These are phyloP conservation scores for Actinia equina DNA, from an alignment of 64 coral and sea anemone species.

Conservation along the genomic window DNA sequence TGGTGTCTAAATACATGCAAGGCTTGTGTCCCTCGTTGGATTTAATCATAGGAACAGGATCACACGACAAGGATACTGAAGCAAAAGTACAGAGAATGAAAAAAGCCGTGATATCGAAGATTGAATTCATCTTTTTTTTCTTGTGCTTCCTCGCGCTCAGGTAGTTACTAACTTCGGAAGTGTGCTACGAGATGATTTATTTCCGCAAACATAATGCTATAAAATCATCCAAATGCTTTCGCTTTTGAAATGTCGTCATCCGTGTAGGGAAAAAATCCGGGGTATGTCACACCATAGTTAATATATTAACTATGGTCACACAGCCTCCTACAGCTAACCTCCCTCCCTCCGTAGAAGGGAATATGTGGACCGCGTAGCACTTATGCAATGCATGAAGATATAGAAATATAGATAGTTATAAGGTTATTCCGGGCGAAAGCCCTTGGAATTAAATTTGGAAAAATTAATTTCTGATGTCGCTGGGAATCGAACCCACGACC, in stretches of 20 bases:
- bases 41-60: constrained; percentile 71
- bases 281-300: neutral
- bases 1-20: constrained; percentile 70
- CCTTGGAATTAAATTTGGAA: no score
- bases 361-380: no score
- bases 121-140: neutral
- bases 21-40: constrained; percentile 42
- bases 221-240: neutral
- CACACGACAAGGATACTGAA: neutral
- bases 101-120: neutral
- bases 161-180: neutral
- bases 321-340: no score
- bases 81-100: neutral
- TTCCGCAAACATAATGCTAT: neutral
- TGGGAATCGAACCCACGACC: no score
- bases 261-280: no score
- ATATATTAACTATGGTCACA: no score
- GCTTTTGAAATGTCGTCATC: neutral
- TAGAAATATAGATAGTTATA: no score
- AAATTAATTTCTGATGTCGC: no score
- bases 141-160: neutral
- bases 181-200: no score
- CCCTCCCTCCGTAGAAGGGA: no score
- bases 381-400: no score
- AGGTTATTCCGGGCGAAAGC: no score